These are phyloP conservation scores for Corapipo altera DNA, from an alignment of 2,113 vertebrate species.

Conservation along the genomic window DNA sequence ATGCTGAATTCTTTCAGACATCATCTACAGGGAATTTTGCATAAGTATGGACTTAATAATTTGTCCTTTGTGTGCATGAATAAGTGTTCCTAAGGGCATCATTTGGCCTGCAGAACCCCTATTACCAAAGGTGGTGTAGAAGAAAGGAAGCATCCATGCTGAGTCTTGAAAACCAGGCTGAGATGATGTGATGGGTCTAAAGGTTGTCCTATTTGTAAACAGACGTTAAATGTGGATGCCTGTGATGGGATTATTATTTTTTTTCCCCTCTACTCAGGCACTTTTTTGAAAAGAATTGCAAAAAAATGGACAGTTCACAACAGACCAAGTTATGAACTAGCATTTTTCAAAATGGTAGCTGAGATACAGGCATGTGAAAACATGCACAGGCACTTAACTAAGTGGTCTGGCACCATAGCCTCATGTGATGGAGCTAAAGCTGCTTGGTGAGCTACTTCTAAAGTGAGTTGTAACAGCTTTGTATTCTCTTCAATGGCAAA, in stretches of 20 bases:
- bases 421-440: not conserved
- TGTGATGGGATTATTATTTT: not conserved
- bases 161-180: not conserved
- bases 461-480: not conserved
- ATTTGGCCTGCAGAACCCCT: not conserved
- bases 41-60: not conserved
- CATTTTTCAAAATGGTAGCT: not conserved
- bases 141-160: not conserved
- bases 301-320: not conserved
- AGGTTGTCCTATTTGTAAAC: not conserved
- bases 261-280: not conserved
- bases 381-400: not conserved
- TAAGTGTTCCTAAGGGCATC: not conserved
- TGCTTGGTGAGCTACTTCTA: not conserved
- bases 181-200: not conserved
- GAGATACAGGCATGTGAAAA: not conserved
- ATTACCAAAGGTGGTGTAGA: not conserved
- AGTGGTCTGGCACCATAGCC: not conserved
- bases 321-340: not conserved
- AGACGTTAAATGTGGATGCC: not conserved
- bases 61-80: not conserved
- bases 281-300: not conserved
- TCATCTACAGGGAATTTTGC: not conserved
- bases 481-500: not conserved
- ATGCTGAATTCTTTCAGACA: conserved; percentile 6